A percentile compares a stretch with the other conserved stretches of the same genome.
These are phyloP conservation scores for Pseudomyrmex concolor DNA, from an alignment of 1,140 invertebrate genomes.

Conservation along the genomic window DNA sequence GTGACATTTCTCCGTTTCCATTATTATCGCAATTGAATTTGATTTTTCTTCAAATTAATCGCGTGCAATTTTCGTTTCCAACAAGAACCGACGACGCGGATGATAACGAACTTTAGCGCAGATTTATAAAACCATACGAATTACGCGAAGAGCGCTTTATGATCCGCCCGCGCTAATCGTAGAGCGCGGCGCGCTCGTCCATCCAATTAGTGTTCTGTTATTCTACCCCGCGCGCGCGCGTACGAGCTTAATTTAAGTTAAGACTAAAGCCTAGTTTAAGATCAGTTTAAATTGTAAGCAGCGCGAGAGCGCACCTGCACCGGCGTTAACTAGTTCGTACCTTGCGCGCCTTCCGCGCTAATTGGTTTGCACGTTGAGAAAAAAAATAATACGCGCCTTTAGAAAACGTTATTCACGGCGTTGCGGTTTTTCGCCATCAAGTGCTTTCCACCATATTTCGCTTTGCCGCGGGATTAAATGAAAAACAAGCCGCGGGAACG, in stretches of 20 bases:
- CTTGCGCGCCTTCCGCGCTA: conserved; percentile 27
- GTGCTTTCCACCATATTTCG: conserved; percentile 35
- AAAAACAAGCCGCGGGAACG: conserved; percentile 31
- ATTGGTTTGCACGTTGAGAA: conserved; percentile 52
- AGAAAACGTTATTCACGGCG: conserved; percentile 53
- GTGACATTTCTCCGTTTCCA: not conserved
- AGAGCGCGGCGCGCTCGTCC: conserved; percentile 41
- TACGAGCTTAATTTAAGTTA: conserved; percentile 53
- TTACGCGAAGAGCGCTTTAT: conserved; percentile 42
- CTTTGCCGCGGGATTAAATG: conserved; percentile 43
- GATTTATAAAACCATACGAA: conserved; percentile 50
- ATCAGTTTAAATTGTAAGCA: conserved; percentile 57
- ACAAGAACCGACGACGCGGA: not conserved
- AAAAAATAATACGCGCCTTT: conserved; percentile 56
- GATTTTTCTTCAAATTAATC: conserved; percentile 8
- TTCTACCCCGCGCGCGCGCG: conserved; percentile 30
- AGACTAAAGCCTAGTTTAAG: conserved; percentile 59
- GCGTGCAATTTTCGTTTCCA: not conserved
- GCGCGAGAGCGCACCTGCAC: conserved; percentile 57
- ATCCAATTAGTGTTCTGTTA: conserved; percentile 63
- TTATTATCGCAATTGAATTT: not conserved
- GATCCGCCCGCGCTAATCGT: conserved; percentile 47
- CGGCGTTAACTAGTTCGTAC: conserved; percentile 60
- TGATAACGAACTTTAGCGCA: not conserved
- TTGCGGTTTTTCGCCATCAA: conserved; percentile 36